These are phyloP conservation scores for Regulus satrapa DNA, from an alignment of 2,113 vertebrate species.

Conservation along the genomic window DNA sequence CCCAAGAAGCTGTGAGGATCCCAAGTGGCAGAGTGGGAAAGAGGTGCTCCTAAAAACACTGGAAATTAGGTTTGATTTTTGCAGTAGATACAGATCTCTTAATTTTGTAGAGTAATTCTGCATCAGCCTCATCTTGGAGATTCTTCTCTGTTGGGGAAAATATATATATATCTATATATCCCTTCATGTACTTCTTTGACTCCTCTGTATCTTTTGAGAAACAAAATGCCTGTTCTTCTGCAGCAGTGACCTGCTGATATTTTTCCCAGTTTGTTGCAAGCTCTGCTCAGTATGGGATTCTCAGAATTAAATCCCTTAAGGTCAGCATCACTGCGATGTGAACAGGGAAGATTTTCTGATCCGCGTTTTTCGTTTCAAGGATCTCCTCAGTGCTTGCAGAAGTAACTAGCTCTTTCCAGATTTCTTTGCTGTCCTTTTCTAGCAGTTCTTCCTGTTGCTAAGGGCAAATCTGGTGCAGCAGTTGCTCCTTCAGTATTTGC, in stretches of 20 bases:
- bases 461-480: neutral
- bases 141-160: neutral
- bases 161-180: neutral
- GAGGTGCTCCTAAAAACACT: neutral
- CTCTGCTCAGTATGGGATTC: neutral
- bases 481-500: neutral
- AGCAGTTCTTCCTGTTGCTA: neutral
- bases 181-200: neutral
- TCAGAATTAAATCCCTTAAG: neutral
- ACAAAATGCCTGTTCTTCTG: neutral
- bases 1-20: neutral
- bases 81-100: neutral
- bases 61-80: neutral
- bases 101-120: neutral
- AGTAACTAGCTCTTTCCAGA: neutral
- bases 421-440: neutral
- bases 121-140: neutral
- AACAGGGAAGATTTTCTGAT: neutral
- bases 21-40: neutral
- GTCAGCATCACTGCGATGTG: neutral
- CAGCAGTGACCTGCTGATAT: neutral
- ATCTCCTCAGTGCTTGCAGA: neutral
- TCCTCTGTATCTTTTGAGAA: neutral
- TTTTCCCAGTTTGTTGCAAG: neutral
- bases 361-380: neutral